Percentiles rank a stretch among this genome's conserved stretches.
Evolutionary conservation across 64 coral and sea anemone species (phyloP).

Genomic region (Montipora capricornis): DNA sequence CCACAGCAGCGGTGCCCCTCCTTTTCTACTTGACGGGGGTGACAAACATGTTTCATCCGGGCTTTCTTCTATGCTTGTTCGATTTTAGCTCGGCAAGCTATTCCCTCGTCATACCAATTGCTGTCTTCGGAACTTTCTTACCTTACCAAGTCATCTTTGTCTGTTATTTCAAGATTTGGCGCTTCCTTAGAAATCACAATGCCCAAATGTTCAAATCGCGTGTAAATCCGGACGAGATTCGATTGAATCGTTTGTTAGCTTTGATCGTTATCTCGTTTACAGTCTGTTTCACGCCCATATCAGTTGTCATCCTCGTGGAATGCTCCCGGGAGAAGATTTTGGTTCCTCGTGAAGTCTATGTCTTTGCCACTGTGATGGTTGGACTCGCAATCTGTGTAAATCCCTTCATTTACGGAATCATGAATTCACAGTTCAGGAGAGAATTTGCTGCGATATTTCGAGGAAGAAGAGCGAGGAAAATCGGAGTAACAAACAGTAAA

Average conservation of each 20-base stretch:
- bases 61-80: conserved; percentile 13
- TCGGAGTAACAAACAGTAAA: background rate
- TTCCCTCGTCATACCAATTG: background rate
- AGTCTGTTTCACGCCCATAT: conserved; percentile 23
- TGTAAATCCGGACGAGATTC: conserved; percentile 3
- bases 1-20: conserved; percentile 3
- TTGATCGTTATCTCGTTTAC: background rate
- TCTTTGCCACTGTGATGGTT: background rate
- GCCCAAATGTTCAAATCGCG: background rate
- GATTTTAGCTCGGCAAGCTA: conserved; percentile 29
- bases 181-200: conserved; percentile 1
- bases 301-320: conserved; percentile 1
- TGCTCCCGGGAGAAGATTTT: background rate
- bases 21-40: conserved; percentile 6
- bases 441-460: conserved; percentile 51
- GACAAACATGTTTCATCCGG: conserved; percentile 10
- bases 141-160: conserved; percentile 36
- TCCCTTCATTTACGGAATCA: conserved; percentile 58
- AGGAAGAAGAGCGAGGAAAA: background rate
- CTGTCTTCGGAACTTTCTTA: conserved; percentile 6
- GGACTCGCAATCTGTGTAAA: conserved; percentile 28
- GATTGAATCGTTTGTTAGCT: conserved; percentile 14
- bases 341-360: conserved; percentile 45
- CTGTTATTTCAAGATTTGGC: conserved; percentile 37
- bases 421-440: conserved; percentile 46